Evolutionary conservation across 2,113 vertebrate species (phyloP).

Genomic region (Dasyornis broadbenti): DNA sequence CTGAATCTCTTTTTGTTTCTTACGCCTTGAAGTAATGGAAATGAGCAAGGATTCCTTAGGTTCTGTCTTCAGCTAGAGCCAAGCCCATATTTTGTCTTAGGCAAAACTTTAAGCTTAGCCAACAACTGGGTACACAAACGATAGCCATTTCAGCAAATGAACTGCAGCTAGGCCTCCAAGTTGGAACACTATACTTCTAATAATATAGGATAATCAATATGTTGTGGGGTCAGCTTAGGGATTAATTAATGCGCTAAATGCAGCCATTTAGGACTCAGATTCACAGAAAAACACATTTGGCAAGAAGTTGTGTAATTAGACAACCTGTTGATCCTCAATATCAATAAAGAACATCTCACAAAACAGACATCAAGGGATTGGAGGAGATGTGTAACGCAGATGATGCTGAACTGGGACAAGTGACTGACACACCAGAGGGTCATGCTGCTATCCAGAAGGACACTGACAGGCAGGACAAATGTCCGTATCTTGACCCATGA

Average conservation of each 20-base stretch:
- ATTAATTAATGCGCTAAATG: not conserved
- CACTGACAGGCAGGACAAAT: not conserved
- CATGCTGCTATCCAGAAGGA: not conserved
- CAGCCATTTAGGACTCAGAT: not conserved
- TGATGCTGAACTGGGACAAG: not conserved
- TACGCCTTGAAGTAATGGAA: not conserved
- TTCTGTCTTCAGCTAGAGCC: not conserved
- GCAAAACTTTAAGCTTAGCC: not conserved
- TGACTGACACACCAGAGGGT: fast-evolving
- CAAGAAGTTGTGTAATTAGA: not conserved
- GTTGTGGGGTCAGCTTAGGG: not conserved
- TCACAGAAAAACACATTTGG: not conserved
- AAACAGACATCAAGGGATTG: not conserved
- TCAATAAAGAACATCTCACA: not conserved
- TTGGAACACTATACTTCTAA: not conserved
- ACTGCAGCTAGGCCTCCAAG: not conserved
- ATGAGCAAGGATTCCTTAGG: not conserved
- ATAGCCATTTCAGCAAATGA: not conserved
- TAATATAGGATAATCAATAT: not conserved
- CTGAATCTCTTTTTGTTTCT: not conserved
- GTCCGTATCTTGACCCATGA: not conserved
- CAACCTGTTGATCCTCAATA: not conserved
- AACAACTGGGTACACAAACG: not conserved
- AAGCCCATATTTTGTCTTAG: not conserved
- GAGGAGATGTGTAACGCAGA: not conserved